Base-by-base conservation (phyloP, 92 coral and sea anemone species). In the Desmophyllum pertusum region DNA sequence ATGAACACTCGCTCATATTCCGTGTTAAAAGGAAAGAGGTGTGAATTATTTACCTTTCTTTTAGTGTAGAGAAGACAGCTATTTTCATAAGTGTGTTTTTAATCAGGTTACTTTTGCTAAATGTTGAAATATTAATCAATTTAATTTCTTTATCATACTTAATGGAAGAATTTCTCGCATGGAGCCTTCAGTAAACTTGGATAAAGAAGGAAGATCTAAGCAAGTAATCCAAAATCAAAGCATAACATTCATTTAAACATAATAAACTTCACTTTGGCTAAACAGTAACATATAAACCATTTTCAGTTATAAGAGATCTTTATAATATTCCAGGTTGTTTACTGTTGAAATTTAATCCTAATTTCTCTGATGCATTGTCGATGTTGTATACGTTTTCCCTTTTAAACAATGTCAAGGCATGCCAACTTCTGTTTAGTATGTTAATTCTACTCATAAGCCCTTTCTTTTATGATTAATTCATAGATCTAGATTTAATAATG, bases 141-240 rank as follows among this genome's bases (percentile, higher is more conserved):
- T 38, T 21, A 45, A 67, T 17, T 61, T n/a, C 27, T n/a, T 40
- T 18, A 11, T 46, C 72, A 14, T 65, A 31, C 51, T 50, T 42
- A 48, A 69, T 25, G 25, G 62, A 25, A 61, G 2, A n/a, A 25
- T 30, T 10, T 70, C 6, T 30, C 57, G 70, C 70, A 71, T 57
- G 71, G 67, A 71, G 79, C 71, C 69, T 82, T 59, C 86, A n/a
- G 31, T 25, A 71, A 71, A 71, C 46, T 57, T 53, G 23, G 53
- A 50, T 81, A 48, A 79, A 79, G 42, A 23, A 39, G 42, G 13
- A 42, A 35, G 40, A 39, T 69, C 4, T 19, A 23, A 6, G 3
- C 15, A 23, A 67, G 1, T 9, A 14, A 33, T 23, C 3, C 30
- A 2, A 71, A 31, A 30, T 41, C 65, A 33, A 35, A 38, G 38